These are phyloP conservation scores for Tichodroma muraria DNA, from an alignment of 2,113 vertebrate genomes.

Conservation along the genomic window DNA sequence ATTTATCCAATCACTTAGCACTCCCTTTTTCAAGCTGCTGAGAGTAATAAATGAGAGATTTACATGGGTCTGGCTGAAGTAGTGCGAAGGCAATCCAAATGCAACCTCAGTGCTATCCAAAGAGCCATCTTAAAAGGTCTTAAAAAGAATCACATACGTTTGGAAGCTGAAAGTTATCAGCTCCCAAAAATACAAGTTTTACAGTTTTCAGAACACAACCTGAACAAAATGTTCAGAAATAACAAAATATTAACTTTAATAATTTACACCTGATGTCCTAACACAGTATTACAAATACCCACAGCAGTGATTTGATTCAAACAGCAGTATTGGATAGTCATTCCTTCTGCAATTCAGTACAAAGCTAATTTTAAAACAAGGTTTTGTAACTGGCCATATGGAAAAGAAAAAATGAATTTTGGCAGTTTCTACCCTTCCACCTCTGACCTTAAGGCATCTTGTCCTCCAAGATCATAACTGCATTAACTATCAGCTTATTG, in stretches of 20 bases:
- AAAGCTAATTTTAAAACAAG: background rate
- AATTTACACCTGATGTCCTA: background rate
- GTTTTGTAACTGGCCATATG: background rate
- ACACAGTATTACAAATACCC: background rate
- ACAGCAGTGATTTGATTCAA: background rate
- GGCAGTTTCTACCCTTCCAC: background rate
- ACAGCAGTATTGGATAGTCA: background rate
- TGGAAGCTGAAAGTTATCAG: background rate
- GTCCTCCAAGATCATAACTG: background rate
- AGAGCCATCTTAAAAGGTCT: slow-evolving; percentile 5
- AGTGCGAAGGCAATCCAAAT: background rate
- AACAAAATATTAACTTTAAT: background rate
- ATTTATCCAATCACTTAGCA: slow-evolving; percentile 6
- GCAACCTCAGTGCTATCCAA: background rate
- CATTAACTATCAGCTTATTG: background rate
- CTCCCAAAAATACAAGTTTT: background rate
- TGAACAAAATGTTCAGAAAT: background rate
- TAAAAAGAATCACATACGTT: background rate
- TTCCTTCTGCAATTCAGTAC: background rate
- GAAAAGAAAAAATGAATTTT: background rate
- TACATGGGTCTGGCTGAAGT: slow-evolving; percentile 2
- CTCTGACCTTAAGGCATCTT: background rate
- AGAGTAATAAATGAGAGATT: slow-evolving; percentile 31
- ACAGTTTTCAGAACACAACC: background rate
- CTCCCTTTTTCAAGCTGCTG: slow-evolving; percentile 1